Conservation (phyloP, 2,888 invertebrate species). For the Eilema sororculum region DNA sequence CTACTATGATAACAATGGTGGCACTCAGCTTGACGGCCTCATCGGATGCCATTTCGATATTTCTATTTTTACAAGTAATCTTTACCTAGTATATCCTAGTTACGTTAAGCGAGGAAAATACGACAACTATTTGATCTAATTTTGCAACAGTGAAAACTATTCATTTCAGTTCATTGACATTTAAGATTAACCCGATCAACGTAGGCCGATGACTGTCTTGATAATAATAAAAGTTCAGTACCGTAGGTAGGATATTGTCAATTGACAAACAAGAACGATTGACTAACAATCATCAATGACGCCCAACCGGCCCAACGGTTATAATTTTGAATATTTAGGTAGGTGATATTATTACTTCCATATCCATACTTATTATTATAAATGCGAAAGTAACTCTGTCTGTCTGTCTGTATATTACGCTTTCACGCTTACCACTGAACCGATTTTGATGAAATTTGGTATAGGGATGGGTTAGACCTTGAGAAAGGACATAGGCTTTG, state of each 20-base stretch:
- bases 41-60: no score
- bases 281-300: background rate
- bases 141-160: slow-evolving; percentile 13
- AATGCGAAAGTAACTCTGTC: no score
- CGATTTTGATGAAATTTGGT: no score
- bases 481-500: no score
- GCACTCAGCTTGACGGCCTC: no score
- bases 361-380: no score
- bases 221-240: slow-evolving; percentile 14
- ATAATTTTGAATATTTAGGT: no score
- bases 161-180: slow-evolving; percentile 19
- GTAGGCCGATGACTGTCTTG: slow-evolving; percentile 14
- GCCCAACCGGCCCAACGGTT: background rate
- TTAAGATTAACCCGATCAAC: slow-evolving; percentile 5
- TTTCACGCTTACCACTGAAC: no score
- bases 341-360: no score
- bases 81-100: background rate
- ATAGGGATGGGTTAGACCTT: no score
- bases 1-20: no score
- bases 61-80: background rate
- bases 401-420: no score
- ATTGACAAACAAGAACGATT: background rate
- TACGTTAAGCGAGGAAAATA: background rate
- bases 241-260: slow-evolving; percentile 8
- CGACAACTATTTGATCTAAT: background rate